Conservation (phyloP, 2,797 vertebrate species). For the Paramormyrops hopkinsi region DNA sequence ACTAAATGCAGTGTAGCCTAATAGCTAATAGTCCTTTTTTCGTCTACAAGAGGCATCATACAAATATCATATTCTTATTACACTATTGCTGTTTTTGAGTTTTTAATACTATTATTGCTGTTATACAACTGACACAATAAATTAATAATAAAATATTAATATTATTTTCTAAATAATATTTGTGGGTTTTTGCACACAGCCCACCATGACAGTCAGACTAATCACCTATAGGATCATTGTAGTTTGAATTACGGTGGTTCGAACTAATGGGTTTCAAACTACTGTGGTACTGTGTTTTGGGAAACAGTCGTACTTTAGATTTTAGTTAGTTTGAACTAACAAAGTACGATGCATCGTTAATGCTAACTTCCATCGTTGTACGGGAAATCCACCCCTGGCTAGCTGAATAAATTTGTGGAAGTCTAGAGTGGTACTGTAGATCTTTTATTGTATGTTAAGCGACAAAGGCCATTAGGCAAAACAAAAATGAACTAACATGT, state of each 20-base stretch:
- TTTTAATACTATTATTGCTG: not conserved
- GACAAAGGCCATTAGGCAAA: not conserved
- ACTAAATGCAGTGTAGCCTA: not conserved
- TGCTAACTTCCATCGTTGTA: not conserved
- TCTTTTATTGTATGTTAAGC: not conserved
- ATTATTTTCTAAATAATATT: not conserved
- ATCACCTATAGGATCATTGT: not conserved
- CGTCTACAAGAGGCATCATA: not conserved
- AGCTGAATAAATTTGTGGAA: not conserved
- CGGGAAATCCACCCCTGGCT: not conserved
- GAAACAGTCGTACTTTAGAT: not conserved
- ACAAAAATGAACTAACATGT: not conserved
- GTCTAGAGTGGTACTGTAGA: not conserved
- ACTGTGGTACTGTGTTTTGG: not conserved
- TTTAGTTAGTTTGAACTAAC: not conserved
- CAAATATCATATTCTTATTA: not conserved
- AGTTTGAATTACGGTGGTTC: not conserved
- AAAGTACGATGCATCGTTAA: not conserved
- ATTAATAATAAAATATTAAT: not conserved
- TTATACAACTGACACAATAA: not conserved
- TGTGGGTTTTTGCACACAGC: not conserved
- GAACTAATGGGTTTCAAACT: not conserved
- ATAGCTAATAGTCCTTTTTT: not conserved
- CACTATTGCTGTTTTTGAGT: not conserved
- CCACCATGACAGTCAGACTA: not conserved